Percentiles rank a stretch among this genome's conserved stretches.
Evolutionary conservation across 2,888 invertebrate species (phyloP).

Genomic region (Eupithecia centaureata): DNA sequence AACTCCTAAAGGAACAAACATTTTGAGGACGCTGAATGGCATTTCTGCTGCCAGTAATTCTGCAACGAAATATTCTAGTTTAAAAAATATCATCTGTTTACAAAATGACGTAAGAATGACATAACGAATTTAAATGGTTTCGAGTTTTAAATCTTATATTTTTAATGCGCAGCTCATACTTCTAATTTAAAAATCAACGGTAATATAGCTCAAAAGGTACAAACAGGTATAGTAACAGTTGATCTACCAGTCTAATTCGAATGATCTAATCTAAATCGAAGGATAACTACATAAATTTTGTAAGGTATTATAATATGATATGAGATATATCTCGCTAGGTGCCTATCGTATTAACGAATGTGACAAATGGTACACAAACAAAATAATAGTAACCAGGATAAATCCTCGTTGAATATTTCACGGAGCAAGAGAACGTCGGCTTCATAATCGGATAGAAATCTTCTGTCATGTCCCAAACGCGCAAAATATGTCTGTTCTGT

Average conservation of each 20-base stretch:
- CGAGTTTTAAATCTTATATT: not conserved
- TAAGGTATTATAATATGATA: no score
- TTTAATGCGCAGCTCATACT: no score
- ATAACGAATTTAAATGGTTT: not conserved
- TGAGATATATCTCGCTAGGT: no score
- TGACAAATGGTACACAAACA: not conserved
- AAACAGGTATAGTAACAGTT: no score
- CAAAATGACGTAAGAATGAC: not conserved
- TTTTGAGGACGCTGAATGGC: conserved; percentile 68
- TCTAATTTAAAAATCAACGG: no score
- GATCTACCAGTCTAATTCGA: no score
- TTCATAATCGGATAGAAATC: conserved; percentile 60
- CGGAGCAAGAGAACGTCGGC: conserved; percentile 63
- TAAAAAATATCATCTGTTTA: not conserved
- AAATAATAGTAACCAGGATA: conserved; percentile 60
- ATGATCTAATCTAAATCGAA: no score
- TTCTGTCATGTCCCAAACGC: conserved; percentile 65
- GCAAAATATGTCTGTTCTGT: conserved; percentile 63
- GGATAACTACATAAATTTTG: no score
- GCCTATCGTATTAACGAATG: no score
- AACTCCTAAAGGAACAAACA: conserved; percentile 64
- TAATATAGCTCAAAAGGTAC: no score
- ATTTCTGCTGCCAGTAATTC: conserved; percentile 57
- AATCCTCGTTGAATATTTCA: conserved; percentile 60
- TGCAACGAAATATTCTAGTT: conserved; percentile 36